Evolutionary conservation across 2,113 vertebrate species (phyloP).

Genomic region (Paradoxurus hermaphroditus): DNA sequence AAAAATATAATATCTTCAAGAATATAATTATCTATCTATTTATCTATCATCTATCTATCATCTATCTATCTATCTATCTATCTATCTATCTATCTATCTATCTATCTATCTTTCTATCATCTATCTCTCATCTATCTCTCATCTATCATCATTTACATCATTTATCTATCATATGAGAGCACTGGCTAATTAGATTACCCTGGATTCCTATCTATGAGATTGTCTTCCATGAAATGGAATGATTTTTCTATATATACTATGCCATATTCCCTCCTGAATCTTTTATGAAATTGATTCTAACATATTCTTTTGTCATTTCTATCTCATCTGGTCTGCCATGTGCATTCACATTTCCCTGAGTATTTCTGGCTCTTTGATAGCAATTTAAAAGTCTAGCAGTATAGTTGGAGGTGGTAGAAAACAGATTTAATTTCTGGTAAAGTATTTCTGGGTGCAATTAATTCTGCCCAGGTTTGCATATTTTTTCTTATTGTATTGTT

Average conservation of each 20-base stretch:
- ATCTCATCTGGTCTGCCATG: background rate
- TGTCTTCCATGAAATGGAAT: background rate
- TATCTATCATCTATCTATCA: background rate
- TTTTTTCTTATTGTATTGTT: background rate
- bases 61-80: too few species aligned
- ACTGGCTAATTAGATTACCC: background rate
- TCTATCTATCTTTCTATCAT: background rate
- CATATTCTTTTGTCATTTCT: background rate
- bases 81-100: background rate
- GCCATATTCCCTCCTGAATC: background rate
- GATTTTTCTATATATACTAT: background rate
- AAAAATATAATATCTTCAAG: background rate
- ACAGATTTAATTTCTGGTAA: background rate
- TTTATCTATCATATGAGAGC: background rate
- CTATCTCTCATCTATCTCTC: too few species aligned
- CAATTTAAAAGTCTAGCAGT: background rate
- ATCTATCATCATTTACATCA: background rate
- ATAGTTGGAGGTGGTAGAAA: background rate
- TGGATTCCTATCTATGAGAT: background rate
- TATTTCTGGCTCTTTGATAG: conserved; percentile 16
- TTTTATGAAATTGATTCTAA: conserved; percentile 12
- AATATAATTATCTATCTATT: background rate
- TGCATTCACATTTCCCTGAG: conserved; percentile 1
- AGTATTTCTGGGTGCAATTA: background rate
- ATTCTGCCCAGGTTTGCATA: background rate